These are phyloP conservation scores for Cydia strobilella DNA, from an alignment of 1,140 invertebrate species.

Conservation along the genomic window DNA sequence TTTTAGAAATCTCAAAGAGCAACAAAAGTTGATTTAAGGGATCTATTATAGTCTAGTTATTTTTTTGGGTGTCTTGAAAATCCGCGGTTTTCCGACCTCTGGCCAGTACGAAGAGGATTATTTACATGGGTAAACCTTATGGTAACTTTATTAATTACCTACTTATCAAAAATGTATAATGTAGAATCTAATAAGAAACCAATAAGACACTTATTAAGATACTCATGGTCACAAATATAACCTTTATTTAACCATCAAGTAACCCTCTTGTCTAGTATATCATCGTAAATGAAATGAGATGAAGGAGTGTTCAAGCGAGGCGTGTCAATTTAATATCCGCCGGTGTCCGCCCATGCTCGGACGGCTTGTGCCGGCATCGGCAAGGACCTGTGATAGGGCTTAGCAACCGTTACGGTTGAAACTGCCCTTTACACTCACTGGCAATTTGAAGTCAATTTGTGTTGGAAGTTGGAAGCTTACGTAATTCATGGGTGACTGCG, in stretches of 20 bases:
- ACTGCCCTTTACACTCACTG: not conserved
- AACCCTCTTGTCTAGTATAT: conserved; percentile 36
- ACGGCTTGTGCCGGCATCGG: conserved; percentile 40
- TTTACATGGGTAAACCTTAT: not conserved
- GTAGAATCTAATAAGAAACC: not conserved
- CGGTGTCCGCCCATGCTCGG: conserved; percentile 61
- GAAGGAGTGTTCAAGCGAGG: conserved; percentile 57
- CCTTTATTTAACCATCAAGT: not conserved
- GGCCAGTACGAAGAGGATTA: too few species aligned
- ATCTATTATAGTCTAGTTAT: too few species aligned
- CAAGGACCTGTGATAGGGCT: not conserved
- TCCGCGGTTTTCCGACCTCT: too few species aligned
- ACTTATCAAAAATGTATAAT: not conserved
- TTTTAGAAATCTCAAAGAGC: too few species aligned
- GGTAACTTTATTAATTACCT: not conserved
- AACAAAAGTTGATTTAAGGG: too few species aligned
- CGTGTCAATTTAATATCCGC: conserved; percentile 75
- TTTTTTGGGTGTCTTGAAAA: too few species aligned
- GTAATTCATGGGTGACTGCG: not conserved
- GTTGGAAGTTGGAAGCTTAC: not conserved
- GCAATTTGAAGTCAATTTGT: not conserved
- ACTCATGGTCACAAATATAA: not conserved
- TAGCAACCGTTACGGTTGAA: not conserved
- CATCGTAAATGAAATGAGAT: conserved; percentile 61
- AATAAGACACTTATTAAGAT: not conserved